Percentiles rank a stretch among this genome's conserved stretches.
Conservation (phyloP, 2,797 vertebrate species). For the Tenualosa thibaudeaui region DNA sequence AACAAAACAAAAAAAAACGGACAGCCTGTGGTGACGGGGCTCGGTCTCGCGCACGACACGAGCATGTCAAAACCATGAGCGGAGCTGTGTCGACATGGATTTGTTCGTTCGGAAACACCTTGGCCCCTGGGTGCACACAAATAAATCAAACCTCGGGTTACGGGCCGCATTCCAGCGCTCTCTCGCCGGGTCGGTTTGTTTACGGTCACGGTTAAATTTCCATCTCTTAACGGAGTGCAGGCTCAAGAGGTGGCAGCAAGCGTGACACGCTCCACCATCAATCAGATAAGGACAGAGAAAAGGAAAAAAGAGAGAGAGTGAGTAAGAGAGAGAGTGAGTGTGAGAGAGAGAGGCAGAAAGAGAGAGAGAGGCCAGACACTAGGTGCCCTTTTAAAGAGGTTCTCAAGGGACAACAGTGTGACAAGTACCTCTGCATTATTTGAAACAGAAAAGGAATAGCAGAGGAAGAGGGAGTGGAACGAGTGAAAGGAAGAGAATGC, state of each 20-base stretch:
- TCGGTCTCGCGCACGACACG: background rate
- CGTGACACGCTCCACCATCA: background rate
- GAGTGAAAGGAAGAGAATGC: background rate
- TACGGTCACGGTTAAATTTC: constrained; percentile 15
- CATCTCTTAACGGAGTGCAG: constrained; percentile 4
- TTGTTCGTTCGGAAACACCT: constrained; percentile 5
- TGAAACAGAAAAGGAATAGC: background rate
- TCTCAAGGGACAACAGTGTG: background rate
- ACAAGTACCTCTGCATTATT: background rate
- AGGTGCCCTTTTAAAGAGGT: background rate
- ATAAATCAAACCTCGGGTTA: background rate
- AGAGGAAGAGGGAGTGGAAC: background rate
- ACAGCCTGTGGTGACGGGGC: background rate
- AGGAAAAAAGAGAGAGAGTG: background rate
- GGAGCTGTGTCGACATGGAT: background rate
- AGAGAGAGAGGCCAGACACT: background rate
- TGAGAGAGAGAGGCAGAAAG: background rate
- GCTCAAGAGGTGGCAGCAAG: background rate
- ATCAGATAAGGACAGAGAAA: constrained; percentile 13
- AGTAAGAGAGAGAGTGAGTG: background rate
- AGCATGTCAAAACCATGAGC: background rate
- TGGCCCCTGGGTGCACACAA: background rate
- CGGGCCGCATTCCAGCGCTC: background rate
- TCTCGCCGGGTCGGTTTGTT: background rate
- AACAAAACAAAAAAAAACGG: background rate